Evolutionary conservation across 2,113 vertebrate species (phyloP), one percentile per base, ranked within the genome.

Genomic region (Oreochromis aureus): DNA sequence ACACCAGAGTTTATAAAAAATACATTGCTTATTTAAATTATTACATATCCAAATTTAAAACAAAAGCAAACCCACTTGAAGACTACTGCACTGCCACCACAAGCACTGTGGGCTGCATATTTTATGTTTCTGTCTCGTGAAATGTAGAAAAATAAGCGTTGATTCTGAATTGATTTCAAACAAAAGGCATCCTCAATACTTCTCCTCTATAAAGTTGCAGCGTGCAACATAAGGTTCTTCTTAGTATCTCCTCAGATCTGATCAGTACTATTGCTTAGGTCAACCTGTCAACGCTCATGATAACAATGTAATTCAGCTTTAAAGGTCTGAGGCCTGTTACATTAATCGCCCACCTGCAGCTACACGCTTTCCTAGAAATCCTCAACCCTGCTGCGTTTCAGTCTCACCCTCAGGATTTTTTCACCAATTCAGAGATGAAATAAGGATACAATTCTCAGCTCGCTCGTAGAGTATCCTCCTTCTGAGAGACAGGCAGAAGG

Each of bases 401-500:
- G 44, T 86, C 51, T 87, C 86, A 48, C 30, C 87, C 81, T 34
- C 10, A 13, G 36, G 73, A 86, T 73, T 36, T 85, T 85, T 86
- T 24, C 63, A 87, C 84, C 22, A 80, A 83, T 76, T 84, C 76
- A 71, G 86, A 94, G 87, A 92, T 81, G 79, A 92, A 91, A 92
- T 87, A 53, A 90, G 85, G 89, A 88, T 88, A 85, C 39, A 63
- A 81, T 86, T 89, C 56, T 90, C 84, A 51, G 83, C 83, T 85
- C 81, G 48, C 61, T 86, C 36, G 44, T 80, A 73, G 87, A 86
- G 89, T 89, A 61, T 92, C 80, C 73, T 88, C 78, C 83, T 87
- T 88, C 89, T 80, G 91, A 91, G 90, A 94, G 90, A 91, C 90
- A 73, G 89, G 88, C 93, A 92, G 94, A 93, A 92, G 91, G 95